Conservation (phyloP, 2,888 invertebrate species). For the Eristalis tenax region DNA sequence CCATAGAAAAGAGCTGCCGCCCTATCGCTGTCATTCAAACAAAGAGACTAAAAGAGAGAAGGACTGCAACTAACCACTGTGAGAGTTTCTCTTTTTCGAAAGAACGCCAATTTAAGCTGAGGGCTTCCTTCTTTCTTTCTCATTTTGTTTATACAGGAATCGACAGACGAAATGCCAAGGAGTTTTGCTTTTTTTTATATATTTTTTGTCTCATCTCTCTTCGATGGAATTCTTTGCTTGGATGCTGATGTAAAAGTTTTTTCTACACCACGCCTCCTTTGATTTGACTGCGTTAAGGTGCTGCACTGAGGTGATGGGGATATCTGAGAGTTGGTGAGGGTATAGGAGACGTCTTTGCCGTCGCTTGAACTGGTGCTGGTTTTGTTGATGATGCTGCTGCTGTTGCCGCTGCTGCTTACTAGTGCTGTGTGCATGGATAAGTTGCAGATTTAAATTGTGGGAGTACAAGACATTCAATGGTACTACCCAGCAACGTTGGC, state of each 20-base stretch:
- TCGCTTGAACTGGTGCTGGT: slow-evolving; percentile 33
- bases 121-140: slow-evolving; percentile 15
- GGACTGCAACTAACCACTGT: slow-evolving; percentile 5
- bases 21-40: background rate
- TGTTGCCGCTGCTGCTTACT: slow-evolving; percentile 17
- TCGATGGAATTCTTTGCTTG: slow-evolving; percentile 55
- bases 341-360: slow-evolving; percentile 48
- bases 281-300: slow-evolving; percentile 47
- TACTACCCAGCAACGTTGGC: slow-evolving; percentile 27
- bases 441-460: slow-evolving; percentile 60
- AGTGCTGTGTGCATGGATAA: slow-evolving; percentile 53
- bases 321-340: background rate
- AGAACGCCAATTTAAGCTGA: background rate
- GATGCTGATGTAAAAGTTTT: slow-evolving; percentile 61
- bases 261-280: slow-evolving; percentile 66
- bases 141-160: slow-evolving; percentile 41
- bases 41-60: slow-evolving; percentile 39
- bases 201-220: slow-evolving; percentile 64
- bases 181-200: slow-evolving; percentile 20
- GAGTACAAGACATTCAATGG: slow-evolving; percentile 56
- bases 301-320: background rate
- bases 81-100: slow-evolving; percentile 18
- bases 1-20: slow-evolving; percentile 19
- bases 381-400: slow-evolving; percentile 39
- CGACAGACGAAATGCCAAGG: slow-evolving; percentile 54